Conservation (phyloP, 2,888 invertebrate species). For the Drosophila robusta region DNA sequence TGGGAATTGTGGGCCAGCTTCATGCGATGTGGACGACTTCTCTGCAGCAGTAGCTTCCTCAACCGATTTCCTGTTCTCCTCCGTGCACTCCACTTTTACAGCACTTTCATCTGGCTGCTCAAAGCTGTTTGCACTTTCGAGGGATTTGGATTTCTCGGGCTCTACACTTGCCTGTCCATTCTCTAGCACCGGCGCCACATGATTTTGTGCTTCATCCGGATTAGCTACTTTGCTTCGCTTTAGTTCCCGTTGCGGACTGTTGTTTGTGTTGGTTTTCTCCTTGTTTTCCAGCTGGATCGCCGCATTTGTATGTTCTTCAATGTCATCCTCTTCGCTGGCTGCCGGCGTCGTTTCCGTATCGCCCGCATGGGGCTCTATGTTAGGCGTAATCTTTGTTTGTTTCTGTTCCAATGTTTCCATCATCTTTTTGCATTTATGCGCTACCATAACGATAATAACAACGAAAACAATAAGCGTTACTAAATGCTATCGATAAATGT, state of each 20-base stretch:
- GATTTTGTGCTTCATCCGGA: neutral
- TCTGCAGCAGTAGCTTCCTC: constrained; percentile 8
- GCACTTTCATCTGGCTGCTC: neutral
- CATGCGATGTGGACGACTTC: constrained; percentile 22
- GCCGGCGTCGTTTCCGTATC: constrained; percentile 37
- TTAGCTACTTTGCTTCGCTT: constrained; percentile 12
- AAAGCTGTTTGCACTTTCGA: neutral
- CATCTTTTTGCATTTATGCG: constrained; percentile 76
- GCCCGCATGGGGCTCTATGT: constrained; percentile 49
- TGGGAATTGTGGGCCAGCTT: neutral
- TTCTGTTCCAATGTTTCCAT: constrained; percentile 79
- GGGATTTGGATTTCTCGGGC: neutral
- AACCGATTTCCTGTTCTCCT: neutral
- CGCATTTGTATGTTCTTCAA: constrained; percentile 44
- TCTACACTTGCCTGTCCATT: constrained; percentile 28
- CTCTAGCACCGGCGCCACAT: constrained; percentile 13
- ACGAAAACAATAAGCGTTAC: constrained; percentile 35
- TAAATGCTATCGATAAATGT: constrained; percentile 23
- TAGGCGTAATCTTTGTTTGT: constrained; percentile 63
- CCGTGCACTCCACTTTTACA: constrained; percentile 4
- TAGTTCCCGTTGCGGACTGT: constrained; percentile 7
- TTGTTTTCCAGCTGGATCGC: constrained; percentile 47
- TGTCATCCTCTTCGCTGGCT: constrained; percentile 58
- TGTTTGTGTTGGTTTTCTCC: constrained; percentile 24
- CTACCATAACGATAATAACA: constrained; percentile 40